A percentile compares a stretch with the other conserved stretches of the same genome.
phyloP scores from a whole-genome alignment of 2,797 vertebrate genomes.

The Clamator glandarius region DNA sequence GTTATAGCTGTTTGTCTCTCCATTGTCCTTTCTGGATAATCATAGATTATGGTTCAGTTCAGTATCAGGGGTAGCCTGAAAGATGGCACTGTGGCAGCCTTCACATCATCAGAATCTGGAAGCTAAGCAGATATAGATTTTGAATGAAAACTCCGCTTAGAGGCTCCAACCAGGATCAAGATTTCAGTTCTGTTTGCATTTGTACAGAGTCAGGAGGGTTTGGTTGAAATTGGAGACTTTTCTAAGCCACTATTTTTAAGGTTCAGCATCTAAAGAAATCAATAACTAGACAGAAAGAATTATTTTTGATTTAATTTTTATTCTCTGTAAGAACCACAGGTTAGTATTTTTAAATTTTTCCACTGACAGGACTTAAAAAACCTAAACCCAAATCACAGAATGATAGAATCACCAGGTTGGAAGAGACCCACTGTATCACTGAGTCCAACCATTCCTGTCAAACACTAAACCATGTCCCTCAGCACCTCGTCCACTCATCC shows the following conservation, averaged over 20 bases:
- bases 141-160: constrained; percentile 2
- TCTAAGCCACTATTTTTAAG: constrained; percentile 12
- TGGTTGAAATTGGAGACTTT: background rate
- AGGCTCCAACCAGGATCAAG: background rate
- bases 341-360: background rate
- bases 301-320: background rate
- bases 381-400: background rate
- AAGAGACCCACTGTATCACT: too few species aligned
- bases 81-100: background rate
- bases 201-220: constrained; percentile 41
- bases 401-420: too few species aligned
- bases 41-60: background rate
- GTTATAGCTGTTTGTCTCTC: background rate
- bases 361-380: background rate
- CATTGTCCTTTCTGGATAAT: background rate
- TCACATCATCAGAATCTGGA: background rate
- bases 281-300: constrained; percentile 2
- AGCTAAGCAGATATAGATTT: background rate
- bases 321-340: background rate
- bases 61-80: background rate
- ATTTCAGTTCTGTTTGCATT: background rate
- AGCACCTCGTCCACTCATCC: too few species aligned
- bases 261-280: background rate
- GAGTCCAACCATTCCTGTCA: too few species aligned
- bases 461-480: too few species aligned